Evolutionary conservation across 2,797 vertebrate species (phyloP).

Genomic region (Helostoma temminkii): DNA sequence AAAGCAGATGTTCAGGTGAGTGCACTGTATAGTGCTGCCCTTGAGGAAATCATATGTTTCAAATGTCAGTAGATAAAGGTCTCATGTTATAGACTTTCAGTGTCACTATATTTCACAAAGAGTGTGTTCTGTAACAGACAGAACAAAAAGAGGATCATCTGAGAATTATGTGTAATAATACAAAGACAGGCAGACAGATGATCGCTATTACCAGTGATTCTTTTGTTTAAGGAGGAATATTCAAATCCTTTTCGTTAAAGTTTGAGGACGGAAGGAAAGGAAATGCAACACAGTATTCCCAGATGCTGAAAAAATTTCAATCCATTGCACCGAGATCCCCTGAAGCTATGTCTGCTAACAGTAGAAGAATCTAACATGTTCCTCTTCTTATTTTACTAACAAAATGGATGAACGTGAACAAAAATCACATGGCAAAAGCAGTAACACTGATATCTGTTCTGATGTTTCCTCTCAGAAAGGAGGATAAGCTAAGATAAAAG

Average conservation of each 20-base stretch:
- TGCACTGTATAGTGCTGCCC: background rate
- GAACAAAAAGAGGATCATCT: background rate
- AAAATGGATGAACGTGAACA: slow-evolving; percentile 1
- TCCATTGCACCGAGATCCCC: slow-evolving; percentile 17
- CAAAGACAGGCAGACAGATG: background rate
- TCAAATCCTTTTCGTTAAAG: background rate
- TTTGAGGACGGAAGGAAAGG: too few relatives aligned
- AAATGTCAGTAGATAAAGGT: background rate
- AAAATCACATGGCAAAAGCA: slow-evolving; percentile 6
- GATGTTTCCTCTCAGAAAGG: background rate
- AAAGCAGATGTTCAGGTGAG: background rate
- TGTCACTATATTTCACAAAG: background rate
- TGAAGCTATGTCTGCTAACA: background rate
- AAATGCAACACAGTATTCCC: slow-evolving; percentile 1
- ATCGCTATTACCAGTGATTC: background rate
- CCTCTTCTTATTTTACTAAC: background rate
- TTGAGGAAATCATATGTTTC: background rate
- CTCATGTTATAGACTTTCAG: background rate
- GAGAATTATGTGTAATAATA: background rate
- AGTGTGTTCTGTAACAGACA: background rate
- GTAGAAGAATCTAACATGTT: background rate
- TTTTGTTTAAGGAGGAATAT: background rate
- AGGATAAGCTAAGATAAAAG: slow-evolving; percentile 1
- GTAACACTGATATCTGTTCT: background rate
- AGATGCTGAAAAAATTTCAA: slow-evolving; percentile 18